Base-by-base conservation (phyloP, 2,888 invertebrate species). In the Cheilosia pagana region DNA sequence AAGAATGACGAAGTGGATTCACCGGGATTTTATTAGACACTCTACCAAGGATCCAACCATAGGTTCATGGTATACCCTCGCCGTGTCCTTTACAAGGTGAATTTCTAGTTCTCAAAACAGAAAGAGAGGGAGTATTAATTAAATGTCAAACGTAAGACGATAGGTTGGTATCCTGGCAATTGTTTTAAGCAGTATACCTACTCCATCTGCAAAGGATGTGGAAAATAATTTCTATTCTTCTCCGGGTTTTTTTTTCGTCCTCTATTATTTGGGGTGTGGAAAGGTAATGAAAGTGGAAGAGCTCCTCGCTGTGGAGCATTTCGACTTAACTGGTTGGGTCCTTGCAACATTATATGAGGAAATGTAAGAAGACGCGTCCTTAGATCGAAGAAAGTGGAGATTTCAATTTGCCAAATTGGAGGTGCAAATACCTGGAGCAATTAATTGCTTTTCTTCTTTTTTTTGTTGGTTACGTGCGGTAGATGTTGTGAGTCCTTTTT, bases 321-420 rank as follows among this genome's bases (percentile, higher is more conserved):
- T 68, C 14, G 10, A 50, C 21, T 50, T 60, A 77, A 63, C 62
- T 71, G 55, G 50, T 31, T 63, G 14, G 48, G 75, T 75, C 63
- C 63, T 41, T 65, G 68, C 52, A 52, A 45, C 23, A n/a, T 19
- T 28, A 41, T 31, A 52, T 21, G n/a, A 19, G 43, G 35, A 50
- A 43, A 28, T 16, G 31, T 28, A 55, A 21, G 28, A 57, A 31
- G 57, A 63, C 43, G 48, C 60, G 31, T 6, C 23, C 62, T 48
- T 19, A 25, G 19, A 41, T 59, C 52, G 16, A 28, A 62, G 65
- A 60, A 67, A 77, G 72, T 67, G 72, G 25, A 72, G 68, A 78
- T 83, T 83, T 78, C 72, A 68, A 83, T 83, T 83, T 78, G 55
- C 53, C 72, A 83, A 83, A 83, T 83, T 83, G 72, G 50, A 74